These are phyloP conservation scores for Drosophila ustulata DNA, from an alignment of 2,888 invertebrate genomes.

Conservation along the genomic window DNA sequence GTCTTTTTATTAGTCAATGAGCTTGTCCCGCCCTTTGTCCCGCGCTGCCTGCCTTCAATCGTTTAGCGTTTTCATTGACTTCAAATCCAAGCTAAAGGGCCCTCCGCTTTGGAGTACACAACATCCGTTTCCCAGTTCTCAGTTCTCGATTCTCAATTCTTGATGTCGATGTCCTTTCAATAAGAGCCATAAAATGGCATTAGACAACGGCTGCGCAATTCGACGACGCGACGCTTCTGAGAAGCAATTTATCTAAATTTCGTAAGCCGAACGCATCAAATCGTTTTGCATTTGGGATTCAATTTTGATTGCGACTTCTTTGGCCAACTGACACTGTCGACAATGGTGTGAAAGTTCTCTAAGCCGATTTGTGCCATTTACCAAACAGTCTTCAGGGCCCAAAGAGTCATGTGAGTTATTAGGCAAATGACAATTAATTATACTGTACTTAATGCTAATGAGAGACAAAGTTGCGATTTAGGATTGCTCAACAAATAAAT, in stretches of 20 bases:
- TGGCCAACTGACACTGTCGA: slow-evolving; percentile 15
- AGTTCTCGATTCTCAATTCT: slow-evolving; percentile 1
- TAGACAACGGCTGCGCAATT: slow-evolving; percentile 26
- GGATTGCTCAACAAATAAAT: background rate
- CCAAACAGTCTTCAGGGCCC: slow-evolving; percentile 14
- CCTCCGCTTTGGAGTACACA: slow-evolving; percentile 42
- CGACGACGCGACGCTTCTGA: slow-evolving; percentile 13
- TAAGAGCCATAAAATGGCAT: slow-evolving; percentile 49
- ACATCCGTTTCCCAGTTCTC: slow-evolving; percentile 37
- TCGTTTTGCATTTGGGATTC: slow-evolving; percentile 50
- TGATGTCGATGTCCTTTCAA: slow-evolving; percentile 41
- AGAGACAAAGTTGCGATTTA: background rate
- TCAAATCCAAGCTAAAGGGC: slow-evolving; percentile 29
- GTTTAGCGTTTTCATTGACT: slow-evolving; percentile 59
- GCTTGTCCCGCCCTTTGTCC: slow-evolving; percentile 54
- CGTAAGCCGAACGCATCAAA: slow-evolving; percentile 49
- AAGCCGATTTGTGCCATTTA: slow-evolving; percentile 59
- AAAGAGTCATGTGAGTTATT: slow-evolving; percentile 12
- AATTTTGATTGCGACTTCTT: slow-evolving; percentile 12
- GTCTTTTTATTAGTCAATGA: slow-evolving; percentile 68
- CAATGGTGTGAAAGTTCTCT: slow-evolving; percentile 52
- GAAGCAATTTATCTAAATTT: slow-evolving; percentile 69
- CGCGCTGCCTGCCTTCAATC: slow-evolving; percentile 43
- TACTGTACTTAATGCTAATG: background rate
- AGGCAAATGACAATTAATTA: slow-evolving; percentile 19